Percentiles rank a stretch among this genome's conserved stretches.
Evolutionary conservation across 1,140 invertebrate species (phyloP).

Genomic region (Drosophila watanabei): DNA sequence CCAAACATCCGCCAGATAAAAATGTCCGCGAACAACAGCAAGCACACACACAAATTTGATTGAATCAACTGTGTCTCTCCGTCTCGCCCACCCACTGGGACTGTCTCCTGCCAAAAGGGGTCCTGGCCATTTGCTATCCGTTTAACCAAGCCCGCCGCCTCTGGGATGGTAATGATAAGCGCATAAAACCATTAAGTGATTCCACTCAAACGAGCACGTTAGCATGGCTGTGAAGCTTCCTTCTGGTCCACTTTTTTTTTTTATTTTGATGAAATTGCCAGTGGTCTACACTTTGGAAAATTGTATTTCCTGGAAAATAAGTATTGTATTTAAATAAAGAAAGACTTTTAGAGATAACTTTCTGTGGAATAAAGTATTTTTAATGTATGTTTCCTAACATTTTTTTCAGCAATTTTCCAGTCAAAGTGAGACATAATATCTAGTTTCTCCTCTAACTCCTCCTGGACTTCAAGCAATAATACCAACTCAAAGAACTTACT

Average conservation of each 20-base stretch:
- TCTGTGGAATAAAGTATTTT: too few species aligned
- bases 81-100: not conserved
- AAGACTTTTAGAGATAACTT: too few species aligned
- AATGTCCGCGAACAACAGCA: slow-evolving; percentile 49
- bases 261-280: slow-evolving; percentile 13
- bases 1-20: slow-evolving; percentile 81
- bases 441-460: not conserved
- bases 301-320: not conserved
- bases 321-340: not conserved
- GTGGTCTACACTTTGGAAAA: slow-evolving; percentile 20
- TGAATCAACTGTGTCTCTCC: slow-evolving; percentile 62
- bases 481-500: slow-evolving; percentile 15
- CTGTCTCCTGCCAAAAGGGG: not conserved
- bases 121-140: slow-evolving; percentile 27
- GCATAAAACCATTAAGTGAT: slow-evolving; percentile 83
- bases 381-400: too few species aligned
- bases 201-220: slow-evolving; percentile 81
- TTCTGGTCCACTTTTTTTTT: slow-evolving; percentile 7
- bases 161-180: slow-evolving; percentile 79
- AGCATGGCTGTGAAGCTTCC: slow-evolving; percentile 54
- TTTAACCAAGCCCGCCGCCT: slow-evolving; percentile 37
- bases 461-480: not conserved
- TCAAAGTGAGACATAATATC: too few species aligned
- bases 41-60: slow-evolving; percentile 63
- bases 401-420: not conserved